A percentile compares a stretch with the other conserved stretches of the same genome.
Evolutionary conservation across 2,888 invertebrate genomes (phyloP).

Genomic region (Noctua janthe): DNA sequence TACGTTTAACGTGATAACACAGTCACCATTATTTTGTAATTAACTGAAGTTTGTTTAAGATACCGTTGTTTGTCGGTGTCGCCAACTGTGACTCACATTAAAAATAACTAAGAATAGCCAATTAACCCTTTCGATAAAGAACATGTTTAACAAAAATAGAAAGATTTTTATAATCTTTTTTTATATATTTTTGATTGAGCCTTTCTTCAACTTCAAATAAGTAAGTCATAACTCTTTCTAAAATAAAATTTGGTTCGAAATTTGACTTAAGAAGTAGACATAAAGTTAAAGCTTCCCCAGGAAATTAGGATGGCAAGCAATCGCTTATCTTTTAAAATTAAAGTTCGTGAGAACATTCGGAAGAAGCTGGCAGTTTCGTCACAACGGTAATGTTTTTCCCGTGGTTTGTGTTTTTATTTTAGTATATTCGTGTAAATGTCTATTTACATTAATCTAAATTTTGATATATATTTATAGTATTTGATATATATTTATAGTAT

Average conservation of each 20-base stretch:
- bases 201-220: background rate
- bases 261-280: background rate
- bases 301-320: no score
- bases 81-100: conserved; percentile 26
- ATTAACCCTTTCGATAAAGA: conserved; percentile 42
- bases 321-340: no score
- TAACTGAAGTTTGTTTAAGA: conserved; percentile 55
- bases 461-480: no score
- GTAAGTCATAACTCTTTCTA: background rate
- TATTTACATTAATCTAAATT: no score
- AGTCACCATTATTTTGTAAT: conserved; percentile 62
- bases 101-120: conserved; percentile 46
- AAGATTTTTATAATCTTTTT: background rate
- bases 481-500: no score
- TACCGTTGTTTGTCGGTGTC: conserved; percentile 55
- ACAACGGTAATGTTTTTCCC: no score
- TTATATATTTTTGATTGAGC: background rate
- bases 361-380: no score
- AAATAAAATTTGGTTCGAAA: background rate
- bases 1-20: conserved; percentile 31
- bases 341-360: no score
- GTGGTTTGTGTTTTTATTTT: no score
- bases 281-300: no score
- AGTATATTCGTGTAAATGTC: no score
- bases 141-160: background rate